These are phyloP conservation scores for Prietella phreatophila DNA, from an alignment of 2,113 vertebrate species.

Conservation along the genomic window DNA sequence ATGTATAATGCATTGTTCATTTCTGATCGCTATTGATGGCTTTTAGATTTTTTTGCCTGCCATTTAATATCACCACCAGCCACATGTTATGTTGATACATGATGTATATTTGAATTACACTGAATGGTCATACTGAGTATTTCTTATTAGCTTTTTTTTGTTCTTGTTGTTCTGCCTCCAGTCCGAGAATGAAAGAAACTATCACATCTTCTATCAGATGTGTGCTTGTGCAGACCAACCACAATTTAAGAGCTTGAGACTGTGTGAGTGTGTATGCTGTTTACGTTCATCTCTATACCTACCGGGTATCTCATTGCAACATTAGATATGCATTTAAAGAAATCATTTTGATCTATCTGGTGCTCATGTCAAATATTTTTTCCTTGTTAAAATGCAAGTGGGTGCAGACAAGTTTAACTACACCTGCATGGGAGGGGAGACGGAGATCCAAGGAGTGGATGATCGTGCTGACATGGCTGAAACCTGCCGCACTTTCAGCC, in stretches of 20 bases:
- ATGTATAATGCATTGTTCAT: background rate
- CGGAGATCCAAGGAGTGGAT: slow-evolving; percentile 82
- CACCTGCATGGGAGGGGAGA: slow-evolving; percentile 81
- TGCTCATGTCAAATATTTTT: background rate
- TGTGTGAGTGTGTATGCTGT: slow-evolving; percentile 74
- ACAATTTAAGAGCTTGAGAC: slow-evolving; percentile 81
- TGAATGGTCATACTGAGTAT: background rate
- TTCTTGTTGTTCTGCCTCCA: slow-evolving; percentile 67
- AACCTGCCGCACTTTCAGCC: slow-evolving; percentile 83
- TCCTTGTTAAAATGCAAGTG: slow-evolving; percentile 65
- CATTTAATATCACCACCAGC: background rate
- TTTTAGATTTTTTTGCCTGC: background rate
- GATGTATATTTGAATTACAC: background rate
- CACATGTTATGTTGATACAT: background rate
- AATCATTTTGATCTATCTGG: background rate
- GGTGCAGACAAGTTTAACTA: slow-evolving; percentile 87
- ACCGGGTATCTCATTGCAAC: background rate
- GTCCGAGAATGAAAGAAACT: slow-evolving; percentile 95
- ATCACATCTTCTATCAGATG: slow-evolving; percentile 97
- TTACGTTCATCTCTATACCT: background rate
- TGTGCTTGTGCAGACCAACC: slow-evolving; percentile 85
- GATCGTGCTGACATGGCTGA: slow-evolving; percentile 85
- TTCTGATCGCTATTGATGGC: background rate
- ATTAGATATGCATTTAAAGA: background rate
- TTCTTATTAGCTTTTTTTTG: background rate